phyloP scores from a whole-genome alignment of 2,797 vertebrate genomes.

The Spea hammondii region DNA sequence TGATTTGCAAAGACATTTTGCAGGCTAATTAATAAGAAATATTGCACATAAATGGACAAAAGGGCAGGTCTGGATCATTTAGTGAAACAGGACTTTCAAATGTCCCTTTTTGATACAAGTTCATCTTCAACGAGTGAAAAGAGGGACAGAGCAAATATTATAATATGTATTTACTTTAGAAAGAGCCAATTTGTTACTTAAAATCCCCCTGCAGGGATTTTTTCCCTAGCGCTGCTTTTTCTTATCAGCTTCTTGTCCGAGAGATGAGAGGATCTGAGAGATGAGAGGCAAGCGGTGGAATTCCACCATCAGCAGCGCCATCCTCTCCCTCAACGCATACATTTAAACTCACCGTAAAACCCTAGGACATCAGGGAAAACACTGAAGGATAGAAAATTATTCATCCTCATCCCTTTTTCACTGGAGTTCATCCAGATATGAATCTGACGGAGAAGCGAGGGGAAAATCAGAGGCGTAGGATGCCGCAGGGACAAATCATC shows the following conservation, averaged over 20 bases:
- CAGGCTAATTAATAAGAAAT: no score
- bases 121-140: not conserved
- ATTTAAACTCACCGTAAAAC: slow-evolving; percentile 2
- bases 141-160: not conserved
- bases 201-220: slow-evolving; percentile 1
- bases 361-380: slow-evolving; percentile 18
- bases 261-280: slow-evolving; percentile 20
- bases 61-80: no score
- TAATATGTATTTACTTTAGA: not conserved
- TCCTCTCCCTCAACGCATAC: slow-evolving; percentile 2
- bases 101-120: no score
- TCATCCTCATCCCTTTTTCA: not conserved
- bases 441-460: not conserved
- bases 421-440: slow-evolving; percentile 10
- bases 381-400: slow-evolving; percentile 21
- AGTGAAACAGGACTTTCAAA: no score
- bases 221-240: not conserved
- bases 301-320: not conserved
- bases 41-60: no score
- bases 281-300: not conserved
- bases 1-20: no score
- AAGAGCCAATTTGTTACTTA: slow-evolving; percentile 11
- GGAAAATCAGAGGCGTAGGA: slow-evolving; percentile 12
- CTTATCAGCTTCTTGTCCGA: slow-evolving; percentile 10
- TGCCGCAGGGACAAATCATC: not conserved